These are phyloP conservation scores for Onychorhynchus coronatus DNA, from an alignment of 2,113 vertebrate genomes.

Conservation along the genomic window DNA sequence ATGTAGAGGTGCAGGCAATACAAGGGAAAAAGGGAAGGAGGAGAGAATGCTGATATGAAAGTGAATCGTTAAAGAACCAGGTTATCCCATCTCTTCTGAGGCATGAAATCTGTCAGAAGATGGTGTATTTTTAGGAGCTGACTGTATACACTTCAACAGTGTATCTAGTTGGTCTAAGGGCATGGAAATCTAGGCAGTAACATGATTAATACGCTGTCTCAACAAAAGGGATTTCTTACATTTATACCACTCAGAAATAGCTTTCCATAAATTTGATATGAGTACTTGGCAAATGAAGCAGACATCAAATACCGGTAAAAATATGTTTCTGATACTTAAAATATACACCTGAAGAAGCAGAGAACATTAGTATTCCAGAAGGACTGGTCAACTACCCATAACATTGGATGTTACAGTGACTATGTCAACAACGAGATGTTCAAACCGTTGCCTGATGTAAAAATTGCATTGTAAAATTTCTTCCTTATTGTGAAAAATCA, in stretches of 20 bases:
- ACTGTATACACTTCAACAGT: conserved; percentile 55
- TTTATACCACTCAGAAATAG: conserved; percentile 51
- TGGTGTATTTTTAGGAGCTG: conserved; percentile 62
- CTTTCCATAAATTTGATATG: conserved; percentile 70
- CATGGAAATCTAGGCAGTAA: conserved; percentile 31
- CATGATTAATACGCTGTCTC: conserved; percentile 60
- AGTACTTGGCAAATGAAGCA: conserved; percentile 63
- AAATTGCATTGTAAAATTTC: neutral
- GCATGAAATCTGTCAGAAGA: conserved; percentile 28
- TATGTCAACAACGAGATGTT: conserved; percentile 50
- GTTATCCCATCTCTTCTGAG: neutral
- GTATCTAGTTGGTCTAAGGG: conserved; percentile 66
- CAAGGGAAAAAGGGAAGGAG: neutral
- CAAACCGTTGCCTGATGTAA: neutral
- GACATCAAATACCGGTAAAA: conserved; percentile 74
- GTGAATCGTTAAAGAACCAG: neutral
- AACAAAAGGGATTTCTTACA: conserved; percentile 59
- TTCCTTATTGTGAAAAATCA: neutral
- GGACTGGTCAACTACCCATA: conserved; percentile 57
- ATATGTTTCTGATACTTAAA: conserved; percentile 71
- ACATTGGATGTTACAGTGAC: conserved; percentile 55
- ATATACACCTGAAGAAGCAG: conserved; percentile 71
- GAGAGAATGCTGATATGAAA: neutral
- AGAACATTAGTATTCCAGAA: conserved; percentile 68
- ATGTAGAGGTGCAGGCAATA: neutral